Base-by-base conservation (phyloP, 2,888 invertebrate species). In the Drosophila colorata region DNA sequence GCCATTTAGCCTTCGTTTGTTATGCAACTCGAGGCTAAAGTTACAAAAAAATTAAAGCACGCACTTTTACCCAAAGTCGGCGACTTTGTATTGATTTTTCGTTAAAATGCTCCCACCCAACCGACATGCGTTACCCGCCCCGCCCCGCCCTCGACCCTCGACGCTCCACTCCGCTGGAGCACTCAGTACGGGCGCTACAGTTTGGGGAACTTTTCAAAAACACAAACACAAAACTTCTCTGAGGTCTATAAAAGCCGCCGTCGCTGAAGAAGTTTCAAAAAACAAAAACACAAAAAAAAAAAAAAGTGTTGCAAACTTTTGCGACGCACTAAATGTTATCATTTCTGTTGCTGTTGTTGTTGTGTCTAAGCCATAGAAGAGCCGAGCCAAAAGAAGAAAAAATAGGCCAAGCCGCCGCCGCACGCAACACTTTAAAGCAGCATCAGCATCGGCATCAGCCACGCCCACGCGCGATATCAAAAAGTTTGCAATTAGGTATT, bases 401-500 rank as follows among this genome's bases (percentile, higher is more conserved):
- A 80, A 80, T 82, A 75, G 83, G 80, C 78, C 80, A 80, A 67
- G 53, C 63, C 38, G 57, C 37, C 48, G 68, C 61, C 57, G 49
- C 49, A 71, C 71, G 71, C 72, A 71, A 71, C 72, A 70, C 70
- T 70, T 70, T 70, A 70, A 70, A 70, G 47, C 14, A 28, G 35
- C 43, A 25, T 37, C 49, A 37, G 61, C 68, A 43, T 23, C 65
- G 44, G 9, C 41, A 58, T 51, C 63, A 65, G 56, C 51, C 63
- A 63, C 68, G 65, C 80, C 76, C 63, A n/a, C 20, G 48, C 63
- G 71, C 74, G 69, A 71, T 78, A 84, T 82, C 77, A 73, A 73
- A 84, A 84, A 84, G 84, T 84, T 84, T 84, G 84, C 87, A 84
- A 87, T 84, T 84, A 84, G 87, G 81, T 87, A 87, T 84, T 84